Conservation (phyloP, 2,888 invertebrate species). For the Euproctis similis region DNA sequence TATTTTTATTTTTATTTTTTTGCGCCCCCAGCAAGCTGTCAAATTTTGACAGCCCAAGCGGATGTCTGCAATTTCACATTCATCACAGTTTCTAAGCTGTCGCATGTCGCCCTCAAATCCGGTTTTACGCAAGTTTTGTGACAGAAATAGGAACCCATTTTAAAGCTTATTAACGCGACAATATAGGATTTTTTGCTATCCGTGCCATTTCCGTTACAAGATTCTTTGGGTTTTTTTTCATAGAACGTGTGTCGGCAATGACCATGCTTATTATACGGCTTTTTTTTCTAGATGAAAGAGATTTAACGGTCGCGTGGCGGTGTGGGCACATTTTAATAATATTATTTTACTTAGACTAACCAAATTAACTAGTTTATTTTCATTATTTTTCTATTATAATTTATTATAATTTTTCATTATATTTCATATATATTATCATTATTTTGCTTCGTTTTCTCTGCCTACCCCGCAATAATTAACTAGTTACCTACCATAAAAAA, state of each 20-base stretch:
- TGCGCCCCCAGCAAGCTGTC: slow-evolving; percentile 26
- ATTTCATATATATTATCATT: too few species aligned
- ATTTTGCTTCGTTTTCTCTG: too few species aligned
- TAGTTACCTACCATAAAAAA: too few species aligned
- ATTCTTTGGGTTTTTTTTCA: slow-evolving; percentile 17
- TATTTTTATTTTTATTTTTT: too few species aligned
- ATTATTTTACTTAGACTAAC: too few species aligned
- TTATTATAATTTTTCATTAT: too few species aligned
- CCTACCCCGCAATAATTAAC: too few species aligned
- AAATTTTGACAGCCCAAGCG: slow-evolving; percentile 30
- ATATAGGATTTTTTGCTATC: slow-evolving; percentile 21
- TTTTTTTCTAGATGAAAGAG: slow-evolving; percentile 8
- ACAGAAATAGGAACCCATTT: slow-evolving; percentile 24
- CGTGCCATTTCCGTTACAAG: slow-evolving; percentile 23
- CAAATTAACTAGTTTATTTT: too few species aligned
- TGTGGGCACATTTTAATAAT: too few species aligned
- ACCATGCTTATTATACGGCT: slow-evolving; percentile 17
- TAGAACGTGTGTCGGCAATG: slow-evolving; percentile 24
- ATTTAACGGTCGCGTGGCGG: slow-evolving; percentile 16
- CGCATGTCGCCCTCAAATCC: slow-evolving; percentile 28
- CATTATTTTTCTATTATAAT: too few species aligned
- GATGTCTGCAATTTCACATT: slow-evolving; percentile 37
- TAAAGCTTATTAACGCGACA: slow-evolving; percentile 15
- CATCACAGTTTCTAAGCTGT: slow-evolving; percentile 31
- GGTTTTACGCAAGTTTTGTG: slow-evolving; percentile 32